Evolutionary conservation across 2,888 invertebrate species (phyloP), one percentile per base, ranked within the genome.

Genomic region (Tenthredo mesomela): DNA sequence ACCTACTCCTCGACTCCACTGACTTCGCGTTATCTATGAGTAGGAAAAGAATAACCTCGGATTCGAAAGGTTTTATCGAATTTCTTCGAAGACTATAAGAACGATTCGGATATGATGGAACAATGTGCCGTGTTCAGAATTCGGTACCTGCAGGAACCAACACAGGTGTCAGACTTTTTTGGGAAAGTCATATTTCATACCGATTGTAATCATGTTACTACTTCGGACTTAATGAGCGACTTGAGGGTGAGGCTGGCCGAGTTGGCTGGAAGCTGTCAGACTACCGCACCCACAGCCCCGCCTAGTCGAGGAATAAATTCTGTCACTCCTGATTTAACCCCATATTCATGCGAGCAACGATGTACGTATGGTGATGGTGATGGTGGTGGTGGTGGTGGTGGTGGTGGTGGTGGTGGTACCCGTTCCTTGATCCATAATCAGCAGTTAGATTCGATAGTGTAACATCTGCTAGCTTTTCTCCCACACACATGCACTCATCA

Each of bases 251-350:
- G 77, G 50, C 54, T 77, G 54, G 54, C 0, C 15, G 54, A 77
- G 77, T 15, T 54, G 33, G 77, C 6, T 54, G 33, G 54, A 77
- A 77, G n/a, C 77, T 77, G 77, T 77, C 77, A 54, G 77, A 77
- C 54, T 33, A 54, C 77, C 50, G 77, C 77, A n/a, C 77, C 77
- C 77, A 77, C 54, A 54, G 77, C 77, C 47, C 54, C 50, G 77
- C 50, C 50, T 77, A 54, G 50, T 29, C 77, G 54, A n/a, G 77
- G 77, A 77, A 77, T 77, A 73, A 73, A 43, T 77, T 54, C 77
- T 54, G 77, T 77, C 77, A 77, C 50, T 77, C 50, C 50, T 77
- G 77, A 77, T 77, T 77, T 54, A 54, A 50, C 77, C 47, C 29
- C 77, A 29, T n/a, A 77, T 50, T 54, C 6, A 54, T n/a, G n/a